phyloP scores from a whole-genome alignment of 2,113 vertebrate species.

The Budorcas taxicolor region DNA sequence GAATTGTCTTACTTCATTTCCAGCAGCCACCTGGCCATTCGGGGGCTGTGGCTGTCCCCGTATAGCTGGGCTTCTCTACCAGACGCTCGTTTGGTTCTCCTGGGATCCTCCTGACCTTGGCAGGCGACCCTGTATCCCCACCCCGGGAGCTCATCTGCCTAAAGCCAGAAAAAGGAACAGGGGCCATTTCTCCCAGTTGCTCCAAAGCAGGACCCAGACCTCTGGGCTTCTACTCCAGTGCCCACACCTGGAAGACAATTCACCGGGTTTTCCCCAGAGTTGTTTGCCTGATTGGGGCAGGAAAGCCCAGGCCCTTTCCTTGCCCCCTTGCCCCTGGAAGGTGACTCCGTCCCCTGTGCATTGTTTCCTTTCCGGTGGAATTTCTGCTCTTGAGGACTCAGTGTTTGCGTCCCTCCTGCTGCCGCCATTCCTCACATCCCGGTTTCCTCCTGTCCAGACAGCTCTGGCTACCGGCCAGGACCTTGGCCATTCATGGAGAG shows the following conservation, averaged over 20 bases:
- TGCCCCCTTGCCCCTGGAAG: not conserved
- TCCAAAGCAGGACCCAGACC: not conserved
- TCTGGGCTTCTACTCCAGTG: not conserved
- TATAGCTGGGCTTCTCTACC: not conserved
- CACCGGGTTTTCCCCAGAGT: not conserved
- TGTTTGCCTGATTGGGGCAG: slow-evolving; percentile 32
- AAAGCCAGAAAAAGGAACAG: not conserved
- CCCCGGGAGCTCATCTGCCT: not conserved
- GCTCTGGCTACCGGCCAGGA: slow-evolving; percentile 38
- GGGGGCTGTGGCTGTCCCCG: not conserved
- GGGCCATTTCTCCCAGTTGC: not conserved
- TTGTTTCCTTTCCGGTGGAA: slow-evolving; percentile 71
- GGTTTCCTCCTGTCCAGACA: slow-evolving; percentile 61
- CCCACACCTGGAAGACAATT: not conserved
- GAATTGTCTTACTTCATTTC: not conserved
- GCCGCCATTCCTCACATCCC: not conserved
- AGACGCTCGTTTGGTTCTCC: not conserved
- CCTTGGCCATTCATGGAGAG: not conserved
- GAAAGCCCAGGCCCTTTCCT: not conserved
- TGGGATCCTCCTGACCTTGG: not conserved
- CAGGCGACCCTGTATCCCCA: not conserved
- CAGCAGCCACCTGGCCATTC: not conserved
- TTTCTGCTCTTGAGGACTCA: slow-evolving; percentile 46
- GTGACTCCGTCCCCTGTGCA: not conserved
- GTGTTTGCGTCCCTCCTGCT: not conserved